These are phyloP conservation scores for Onychomys arenicola DNA, from an alignment of 2,797 vertebrate genomes.

Conservation along the genomic window DNA sequence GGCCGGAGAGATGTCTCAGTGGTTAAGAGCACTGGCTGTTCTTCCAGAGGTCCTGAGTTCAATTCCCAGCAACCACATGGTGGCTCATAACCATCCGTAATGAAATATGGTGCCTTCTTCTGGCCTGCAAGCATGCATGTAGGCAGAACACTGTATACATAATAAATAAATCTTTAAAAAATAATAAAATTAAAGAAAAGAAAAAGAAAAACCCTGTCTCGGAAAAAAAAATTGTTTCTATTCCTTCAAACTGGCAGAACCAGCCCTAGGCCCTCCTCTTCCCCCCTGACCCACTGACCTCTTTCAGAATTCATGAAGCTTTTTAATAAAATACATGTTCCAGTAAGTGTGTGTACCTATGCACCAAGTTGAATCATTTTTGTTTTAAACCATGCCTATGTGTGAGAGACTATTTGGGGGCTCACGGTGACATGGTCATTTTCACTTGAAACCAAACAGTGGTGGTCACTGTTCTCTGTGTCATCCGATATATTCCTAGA, in stretches of 20 bases:
- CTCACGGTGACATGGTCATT: not conserved
- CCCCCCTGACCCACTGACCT: not conserved
- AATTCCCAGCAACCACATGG: no score
- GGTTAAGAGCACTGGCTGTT: no score
- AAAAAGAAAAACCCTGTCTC: no score
- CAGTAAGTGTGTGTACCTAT: not conserved
- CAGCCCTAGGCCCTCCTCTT: not conserved
- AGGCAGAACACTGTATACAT: no score
- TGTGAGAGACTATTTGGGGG: not conserved
- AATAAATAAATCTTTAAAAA: no score
- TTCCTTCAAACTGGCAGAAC: not conserved
- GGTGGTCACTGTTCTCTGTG: not conserved
- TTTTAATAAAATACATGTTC: conserved; percentile 6
- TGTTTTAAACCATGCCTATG: not conserved
- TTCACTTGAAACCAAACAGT: not conserved
- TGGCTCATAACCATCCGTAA: no score
- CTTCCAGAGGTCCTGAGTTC: no score
- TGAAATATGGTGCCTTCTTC: no score
- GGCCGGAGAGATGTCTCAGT: no score
- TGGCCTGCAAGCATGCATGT: no score
- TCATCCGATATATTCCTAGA: not conserved
- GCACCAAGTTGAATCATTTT: not conserved
- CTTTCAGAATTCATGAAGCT: not conserved
- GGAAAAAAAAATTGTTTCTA: not conserved
- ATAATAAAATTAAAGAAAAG: no score